phyloP scores from a whole-genome alignment of 2,797 vertebrate genomes.

The Avahi laniger region DNA sequence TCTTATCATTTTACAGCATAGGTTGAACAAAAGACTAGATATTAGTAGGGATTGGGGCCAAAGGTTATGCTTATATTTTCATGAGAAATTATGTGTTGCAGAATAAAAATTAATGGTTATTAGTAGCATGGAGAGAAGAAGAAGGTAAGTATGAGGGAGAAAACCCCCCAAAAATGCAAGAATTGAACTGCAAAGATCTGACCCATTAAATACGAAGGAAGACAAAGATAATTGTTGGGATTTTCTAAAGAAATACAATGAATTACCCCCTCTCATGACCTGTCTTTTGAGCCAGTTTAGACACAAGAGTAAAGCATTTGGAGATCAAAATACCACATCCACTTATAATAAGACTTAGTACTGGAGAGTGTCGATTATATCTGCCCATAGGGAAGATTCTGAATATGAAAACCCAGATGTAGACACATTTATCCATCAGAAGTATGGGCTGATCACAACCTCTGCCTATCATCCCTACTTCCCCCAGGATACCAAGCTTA shows the following conservation, averaged over 20 bases:
- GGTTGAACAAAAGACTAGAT: not conserved
- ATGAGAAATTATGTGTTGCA: not conserved
- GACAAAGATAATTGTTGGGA: not conserved
- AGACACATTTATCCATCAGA: not conserved
- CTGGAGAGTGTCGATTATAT: not conserved
- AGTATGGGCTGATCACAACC: not conserved
- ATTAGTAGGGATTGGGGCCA: too few relatives aligned
- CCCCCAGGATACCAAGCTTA: accelerated
- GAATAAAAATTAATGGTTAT: not conserved
- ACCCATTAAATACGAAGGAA: not conserved
- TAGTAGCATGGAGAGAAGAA: not conserved
- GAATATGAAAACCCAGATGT: not conserved
- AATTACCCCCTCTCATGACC: not conserved
- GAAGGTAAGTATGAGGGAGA: not conserved
- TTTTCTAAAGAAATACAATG: not conserved
- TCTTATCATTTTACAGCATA: not conserved
- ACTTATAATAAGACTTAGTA: not conserved
- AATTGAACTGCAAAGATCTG: not conserved
- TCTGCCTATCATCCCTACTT: accelerated
- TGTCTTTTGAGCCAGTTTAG: not conserved
- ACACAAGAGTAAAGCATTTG: not conserved
- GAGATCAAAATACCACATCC: not conserved
- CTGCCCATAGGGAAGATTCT: not conserved
- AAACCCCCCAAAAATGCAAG: not conserved
- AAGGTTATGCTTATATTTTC: not conserved